phyloP scores from a whole-genome alignment of 2,797 vertebrate species.

The Nannoperca australis region DNA sequence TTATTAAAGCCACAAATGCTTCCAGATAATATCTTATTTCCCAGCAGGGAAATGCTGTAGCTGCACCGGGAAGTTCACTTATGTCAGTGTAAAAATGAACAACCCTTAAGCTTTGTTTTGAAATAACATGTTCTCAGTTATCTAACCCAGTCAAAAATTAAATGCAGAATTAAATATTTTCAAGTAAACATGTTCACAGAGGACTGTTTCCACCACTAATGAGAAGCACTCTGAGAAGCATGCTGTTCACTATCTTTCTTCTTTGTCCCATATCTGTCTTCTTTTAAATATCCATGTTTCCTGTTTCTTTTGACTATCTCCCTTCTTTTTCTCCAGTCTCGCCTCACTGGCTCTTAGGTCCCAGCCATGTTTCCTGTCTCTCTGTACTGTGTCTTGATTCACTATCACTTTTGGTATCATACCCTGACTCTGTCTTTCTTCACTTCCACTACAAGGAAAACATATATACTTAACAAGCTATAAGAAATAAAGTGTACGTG shows the following conservation, averaged over 20 bases:
- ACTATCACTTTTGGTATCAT: not conserved
- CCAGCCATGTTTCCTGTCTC: slow-evolving; percentile 47
- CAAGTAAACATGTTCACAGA: not conserved
- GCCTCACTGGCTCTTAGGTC: slow-evolving; percentile 24
- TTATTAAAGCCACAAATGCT: slow-evolving; percentile 11
- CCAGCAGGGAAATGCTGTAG: not conserved
- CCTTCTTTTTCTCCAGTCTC: slow-evolving; percentile 16
- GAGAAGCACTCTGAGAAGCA: not conserved
- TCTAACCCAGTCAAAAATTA: not conserved
- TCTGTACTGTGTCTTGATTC: slow-evolving; percentile 3
- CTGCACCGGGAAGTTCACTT: not conserved
- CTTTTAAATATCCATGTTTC: slow-evolving; percentile 33
- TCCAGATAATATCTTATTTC: not conserved
- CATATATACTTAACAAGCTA: not conserved
- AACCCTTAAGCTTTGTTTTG: not conserved
- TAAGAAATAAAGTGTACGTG: not conserved
- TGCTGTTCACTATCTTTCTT: slow-evolving; percentile 1
- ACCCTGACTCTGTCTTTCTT: not conserved
- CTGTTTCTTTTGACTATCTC: slow-evolving; percentile 28
- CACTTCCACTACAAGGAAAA: not conserved
- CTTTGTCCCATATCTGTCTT: not conserved
- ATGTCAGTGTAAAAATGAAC: not conserved
- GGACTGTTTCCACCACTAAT: not conserved
- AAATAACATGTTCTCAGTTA: not conserved
- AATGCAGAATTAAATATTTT: not conserved